Evolutionary conservation across 2,797 vertebrate species (phyloP).

Genomic region (Aulostomus chinensis): DNA sequence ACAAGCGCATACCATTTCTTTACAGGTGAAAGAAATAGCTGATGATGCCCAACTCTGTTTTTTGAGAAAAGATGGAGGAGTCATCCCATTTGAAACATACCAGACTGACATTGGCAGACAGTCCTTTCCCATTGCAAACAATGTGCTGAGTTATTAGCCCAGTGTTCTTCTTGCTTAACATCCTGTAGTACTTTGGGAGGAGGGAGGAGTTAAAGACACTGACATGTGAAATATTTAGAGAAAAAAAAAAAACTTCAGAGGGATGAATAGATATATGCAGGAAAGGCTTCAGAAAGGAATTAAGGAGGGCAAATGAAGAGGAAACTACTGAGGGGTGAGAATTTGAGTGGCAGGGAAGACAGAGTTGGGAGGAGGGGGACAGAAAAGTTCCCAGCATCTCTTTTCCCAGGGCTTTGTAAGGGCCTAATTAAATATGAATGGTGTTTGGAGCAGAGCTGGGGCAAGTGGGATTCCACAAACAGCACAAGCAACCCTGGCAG

Average conservation of each 20-base stretch:
- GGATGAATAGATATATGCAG: not conserved
- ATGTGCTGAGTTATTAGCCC: conserved; percentile 4
- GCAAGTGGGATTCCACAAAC: conserved; percentile 72
- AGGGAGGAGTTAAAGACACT: not conserved
- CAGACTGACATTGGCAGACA: conserved; percentile 10
- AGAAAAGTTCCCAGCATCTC: conserved; percentile 58
- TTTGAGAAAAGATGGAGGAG: not conserved
- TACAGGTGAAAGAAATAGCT: conserved; percentile 6
- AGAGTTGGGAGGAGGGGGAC: not conserved
- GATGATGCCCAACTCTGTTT: conserved; percentile 1
- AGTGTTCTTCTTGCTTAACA: conserved; percentile 2
- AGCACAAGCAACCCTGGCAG: conserved; percentile 43
- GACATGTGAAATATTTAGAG: conserved; percentile 8
- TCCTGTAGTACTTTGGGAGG: not conserved
- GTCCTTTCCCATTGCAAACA: not conserved
- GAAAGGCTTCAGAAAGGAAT: not conserved
- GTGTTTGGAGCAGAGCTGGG: conserved; percentile 70
- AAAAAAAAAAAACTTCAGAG: conserved; percentile 19
- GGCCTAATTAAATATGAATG: conserved; percentile 77
- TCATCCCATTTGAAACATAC: conserved; percentile 6
- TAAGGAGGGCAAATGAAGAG: conserved; percentile 21
- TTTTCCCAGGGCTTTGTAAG: conserved; percentile 72
- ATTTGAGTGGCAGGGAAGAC: conserved; percentile 24
- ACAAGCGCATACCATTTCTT: conserved; percentile 6
- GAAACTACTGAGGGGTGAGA: conserved; percentile 17